A percentile compares a stretch with the other conserved stretches of the same genome.
These are phyloP conservation scores for Dysmachus trigonus DNA, from an alignment of 2,888 invertebrate species.

Conservation along the genomic window DNA sequence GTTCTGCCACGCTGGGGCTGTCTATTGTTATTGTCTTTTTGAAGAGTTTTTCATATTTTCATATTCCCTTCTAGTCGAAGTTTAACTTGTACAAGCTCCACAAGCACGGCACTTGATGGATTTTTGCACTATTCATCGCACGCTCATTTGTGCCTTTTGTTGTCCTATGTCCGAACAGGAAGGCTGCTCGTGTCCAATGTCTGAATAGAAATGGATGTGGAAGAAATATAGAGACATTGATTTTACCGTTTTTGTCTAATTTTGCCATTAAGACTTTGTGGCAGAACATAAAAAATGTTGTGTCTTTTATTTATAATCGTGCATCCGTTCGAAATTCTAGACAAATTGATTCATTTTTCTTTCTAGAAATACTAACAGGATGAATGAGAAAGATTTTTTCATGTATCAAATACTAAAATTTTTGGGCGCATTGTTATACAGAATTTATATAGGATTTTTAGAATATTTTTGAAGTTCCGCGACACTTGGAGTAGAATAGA, in stretches of 20 bases:
- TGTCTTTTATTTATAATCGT: neutral
- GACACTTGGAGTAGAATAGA: no score
- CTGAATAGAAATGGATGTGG: neutral
- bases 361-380: neutral
- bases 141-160: neutral
- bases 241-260: neutral
- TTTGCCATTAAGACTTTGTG: neutral
- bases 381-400: neutral
- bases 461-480: neutral
- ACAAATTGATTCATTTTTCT: neutral
- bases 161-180: neutral
- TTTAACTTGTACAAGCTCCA: neutral
- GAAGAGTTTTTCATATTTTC: neutral
- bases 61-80: neutral
- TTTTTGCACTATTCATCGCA: neutral
- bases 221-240: neutral
- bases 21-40: constrained; percentile 8
- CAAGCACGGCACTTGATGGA: constrained; percentile 14
- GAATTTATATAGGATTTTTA: neutral
- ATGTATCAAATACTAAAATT: neutral
- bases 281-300: neutral
- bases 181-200: neutral
- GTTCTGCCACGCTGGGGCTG: neutral
- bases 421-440: neutral
- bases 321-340: neutral